Conservation (phyloP, 2,797 vertebrate genomes). For the Salarias fasciatus region DNA sequence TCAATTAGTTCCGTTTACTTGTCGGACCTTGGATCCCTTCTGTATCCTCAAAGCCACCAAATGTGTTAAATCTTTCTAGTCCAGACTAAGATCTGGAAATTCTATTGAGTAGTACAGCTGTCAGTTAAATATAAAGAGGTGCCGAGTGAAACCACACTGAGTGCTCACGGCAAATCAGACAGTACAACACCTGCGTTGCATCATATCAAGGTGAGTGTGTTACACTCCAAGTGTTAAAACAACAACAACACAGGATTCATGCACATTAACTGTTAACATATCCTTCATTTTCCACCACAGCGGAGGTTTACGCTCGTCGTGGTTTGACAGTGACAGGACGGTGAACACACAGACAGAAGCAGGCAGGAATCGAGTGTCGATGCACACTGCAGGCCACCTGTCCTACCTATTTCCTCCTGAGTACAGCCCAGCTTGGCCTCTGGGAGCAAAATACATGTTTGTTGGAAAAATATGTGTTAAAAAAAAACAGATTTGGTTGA, state of each 20-base stretch:
- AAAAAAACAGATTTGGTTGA: constrained; percentile 3
- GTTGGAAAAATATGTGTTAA: too few species aligned
- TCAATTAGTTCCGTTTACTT: background rate
- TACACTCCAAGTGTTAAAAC: constrained; percentile 18
- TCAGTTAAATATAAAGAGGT: constrained; percentile 23
- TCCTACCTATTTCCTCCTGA: constrained; percentile 83
- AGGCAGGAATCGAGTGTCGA: constrained; percentile 51
- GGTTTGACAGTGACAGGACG: constrained; percentile 39
- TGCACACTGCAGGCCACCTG: constrained; percentile 63
- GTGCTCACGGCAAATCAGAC: constrained; percentile 24
- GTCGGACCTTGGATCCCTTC: background rate
- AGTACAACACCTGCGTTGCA: constrained; percentile 6
- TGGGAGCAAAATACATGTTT: constrained; percentile 63
- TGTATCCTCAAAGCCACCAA: background rate
- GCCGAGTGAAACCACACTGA: constrained; percentile 21
- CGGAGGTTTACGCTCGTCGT: background rate
- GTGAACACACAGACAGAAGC: constrained; percentile 51
- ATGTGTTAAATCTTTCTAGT: constrained; percentile 14
- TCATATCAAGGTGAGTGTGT: constrained; percentile 22
- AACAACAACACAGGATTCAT: constrained; percentile 40
- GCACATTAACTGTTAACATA: constrained; percentile 41
- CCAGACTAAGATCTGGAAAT: constrained; percentile 9
- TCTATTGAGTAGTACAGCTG: constrained; percentile 21
- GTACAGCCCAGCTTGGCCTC: constrained; percentile 82
- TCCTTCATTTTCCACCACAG: constrained; percentile 40